Evolutionary conservation across 2,888 invertebrate genomes (phyloP).

Genomic region (Pheosia tremula): DNA sequence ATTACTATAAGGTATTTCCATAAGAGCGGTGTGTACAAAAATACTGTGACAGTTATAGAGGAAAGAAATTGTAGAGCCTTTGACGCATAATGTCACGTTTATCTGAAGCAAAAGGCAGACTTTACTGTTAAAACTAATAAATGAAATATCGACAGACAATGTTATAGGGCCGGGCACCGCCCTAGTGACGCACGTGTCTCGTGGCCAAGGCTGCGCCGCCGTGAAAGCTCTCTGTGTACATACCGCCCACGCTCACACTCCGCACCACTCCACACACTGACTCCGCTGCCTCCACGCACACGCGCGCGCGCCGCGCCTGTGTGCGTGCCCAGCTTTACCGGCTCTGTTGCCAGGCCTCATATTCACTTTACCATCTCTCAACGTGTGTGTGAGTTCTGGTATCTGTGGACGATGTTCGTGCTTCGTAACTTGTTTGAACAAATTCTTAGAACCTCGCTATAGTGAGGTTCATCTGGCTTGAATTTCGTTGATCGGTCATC

Average conservation of each 20-base stretch:
- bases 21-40: too few species aligned
- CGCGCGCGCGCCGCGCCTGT: constrained; percentile 16
- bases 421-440: constrained; percentile 76
- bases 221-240: constrained; percentile 80
- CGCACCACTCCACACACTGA: constrained; percentile 30
- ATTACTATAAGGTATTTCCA: too few species aligned
- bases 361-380: constrained; percentile 23
- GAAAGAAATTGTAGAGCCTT: too few species aligned
- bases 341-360: constrained; percentile 50
- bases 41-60: too few species aligned
- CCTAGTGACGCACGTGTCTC: constrained; percentile 80
- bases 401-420: constrained; percentile 52
- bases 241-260: constrained; percentile 55
- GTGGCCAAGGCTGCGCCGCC: constrained; percentile 80
- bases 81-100: too few species aligned
- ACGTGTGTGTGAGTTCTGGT: constrained; percentile 51
- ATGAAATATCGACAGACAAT: constrained; percentile 36
- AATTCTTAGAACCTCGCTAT: constrained; percentile 74
- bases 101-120: too few species aligned
- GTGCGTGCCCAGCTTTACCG: constrained; percentile 25
- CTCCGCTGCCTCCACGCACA: constrained; percentile 20
- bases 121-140: too few species aligned
- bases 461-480: constrained; percentile 57
- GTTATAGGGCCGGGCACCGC: constrained; percentile 52
- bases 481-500: constrained; percentile 55